phyloP scores from a whole-genome alignment of 2,888 invertebrate species.

The Diarsia brunnea region DNA sequence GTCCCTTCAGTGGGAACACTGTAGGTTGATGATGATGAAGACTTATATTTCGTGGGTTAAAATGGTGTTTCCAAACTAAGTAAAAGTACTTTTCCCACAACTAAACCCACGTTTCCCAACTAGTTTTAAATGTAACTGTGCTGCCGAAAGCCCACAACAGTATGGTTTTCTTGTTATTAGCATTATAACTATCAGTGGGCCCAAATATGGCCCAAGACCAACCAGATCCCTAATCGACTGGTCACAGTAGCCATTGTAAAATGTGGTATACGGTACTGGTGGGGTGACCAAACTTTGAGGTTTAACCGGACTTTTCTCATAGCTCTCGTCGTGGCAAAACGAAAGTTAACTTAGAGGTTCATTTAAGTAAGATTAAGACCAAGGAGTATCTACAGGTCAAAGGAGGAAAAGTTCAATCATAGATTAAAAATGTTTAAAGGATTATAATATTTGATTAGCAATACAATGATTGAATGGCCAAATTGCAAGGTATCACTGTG shows the following conservation, averaged over 20 bases:
- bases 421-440: neutral
- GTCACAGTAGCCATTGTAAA: constrained; percentile 64
- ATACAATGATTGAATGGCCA: neutral
- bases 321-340: neutral
- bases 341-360: neutral
- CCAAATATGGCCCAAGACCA: constrained; percentile 64
- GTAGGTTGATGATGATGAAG: no score
- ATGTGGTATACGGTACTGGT: constrained; percentile 42
- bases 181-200: constrained; percentile 63
- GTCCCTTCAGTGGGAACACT: no score
- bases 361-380: neutral
- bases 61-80: no score
- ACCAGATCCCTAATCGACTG: constrained; percentile 62
- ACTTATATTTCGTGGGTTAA: no score
- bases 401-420: neutral
- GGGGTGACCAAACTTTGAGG: neutral
- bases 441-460: neutral
- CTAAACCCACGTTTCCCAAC: constrained; percentile 8
- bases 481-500: neutral
- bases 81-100: neutral
- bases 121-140: constrained; percentile 34
- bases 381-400: neutral
- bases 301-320: constrained; percentile 10
- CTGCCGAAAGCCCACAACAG: constrained; percentile 32
- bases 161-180: constrained; percentile 57